Base-by-base conservation (phyloP, 2,888 invertebrate genomes). In the Xestia rhomboidea region DNA sequence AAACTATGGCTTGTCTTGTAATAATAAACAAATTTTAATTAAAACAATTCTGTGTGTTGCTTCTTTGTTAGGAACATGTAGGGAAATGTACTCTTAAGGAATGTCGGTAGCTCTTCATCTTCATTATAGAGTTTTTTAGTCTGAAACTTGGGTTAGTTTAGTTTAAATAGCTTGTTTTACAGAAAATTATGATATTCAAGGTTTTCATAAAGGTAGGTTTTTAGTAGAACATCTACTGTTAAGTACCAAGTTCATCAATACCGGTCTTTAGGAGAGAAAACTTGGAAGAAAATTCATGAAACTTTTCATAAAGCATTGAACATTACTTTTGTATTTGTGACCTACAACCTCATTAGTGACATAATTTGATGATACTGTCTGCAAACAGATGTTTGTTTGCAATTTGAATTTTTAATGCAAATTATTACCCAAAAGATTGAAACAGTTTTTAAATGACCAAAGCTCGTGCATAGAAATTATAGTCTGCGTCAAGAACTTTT, bases 21-120 rank as follows among this genome's bases (percentile, higher is more conserved):
- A 81, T 83, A 79, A 79, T 87, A 81, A 85, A 85, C 81, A 85
- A 87, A 87, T 83, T 87, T 76, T 85, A 85, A 83, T 87, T 80
- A 88, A 81, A 84, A 81, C 66, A 68, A 76, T 79, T 75, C 70
- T 78, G 71, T 72, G 34, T 64, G 76, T 71, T 71, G 62, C 63
- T 74, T 54, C 72, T 73, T 72, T 74, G 72, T 70, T 73, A 60
- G 11, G 41, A 62, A 57, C 30, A 51, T 78, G 54, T 66, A 46
- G 27, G 30, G 3, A 49, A 68, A 76, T 64, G 54, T 62, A 57
- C 49, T 38, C 60, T 69, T 38, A 60, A 82, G 60, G 57, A 70
- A 83, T 74, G 41, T 51, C 13, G 30, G 46, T 67, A 21, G 38
- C 46, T 71, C 38, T 57, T 30, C 44, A 51, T 68, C 64, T 60